Conservation (phyloP, 2,797 vertebrate species). For the Microcaecilia unicolor region DNA sequence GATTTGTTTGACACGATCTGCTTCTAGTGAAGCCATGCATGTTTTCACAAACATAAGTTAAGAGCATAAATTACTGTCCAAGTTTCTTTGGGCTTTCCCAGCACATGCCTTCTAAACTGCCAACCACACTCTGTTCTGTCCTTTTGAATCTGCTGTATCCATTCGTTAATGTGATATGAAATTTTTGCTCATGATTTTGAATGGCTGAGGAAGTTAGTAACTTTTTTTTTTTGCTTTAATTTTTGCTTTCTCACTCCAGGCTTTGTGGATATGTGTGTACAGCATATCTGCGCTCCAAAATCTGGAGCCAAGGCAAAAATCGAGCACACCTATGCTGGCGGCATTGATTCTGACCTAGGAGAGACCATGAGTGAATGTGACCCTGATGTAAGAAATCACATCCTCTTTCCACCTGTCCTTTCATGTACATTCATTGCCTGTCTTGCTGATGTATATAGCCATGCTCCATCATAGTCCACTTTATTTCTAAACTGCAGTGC, state of each 20-base stretch:
- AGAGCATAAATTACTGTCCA: too few species aligned
- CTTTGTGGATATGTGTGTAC: slow-evolving; percentile 97
- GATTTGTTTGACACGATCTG: too few species aligned
- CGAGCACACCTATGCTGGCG: slow-evolving; percentile 88
- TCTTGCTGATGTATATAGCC: too few species aligned
- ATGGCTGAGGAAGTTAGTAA: fast-evolving
- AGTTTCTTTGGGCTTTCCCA: too few species aligned
- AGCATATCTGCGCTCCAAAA: slow-evolving; percentile 91
- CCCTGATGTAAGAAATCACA: slow-evolving; percentile 73
- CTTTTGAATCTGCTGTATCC: too few species aligned
- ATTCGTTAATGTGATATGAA: too few species aligned
- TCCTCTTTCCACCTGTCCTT: neutral
- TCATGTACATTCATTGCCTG: neutral
- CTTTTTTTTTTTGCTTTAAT: fast-evolving
- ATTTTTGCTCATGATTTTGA: fast-evolving
- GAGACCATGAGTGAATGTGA: slow-evolving; percentile 94
- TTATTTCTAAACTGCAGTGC: too few species aligned
- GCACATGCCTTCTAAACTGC: too few species aligned
- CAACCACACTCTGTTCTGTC: too few species aligned
- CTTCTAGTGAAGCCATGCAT: too few species aligned
- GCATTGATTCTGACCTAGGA: slow-evolving; percentile 85
- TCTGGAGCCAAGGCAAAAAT: slow-evolving; percentile 85
- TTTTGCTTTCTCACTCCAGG: slow-evolving; percentile 46
- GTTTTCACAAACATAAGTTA: neutral
- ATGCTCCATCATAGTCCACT: too few species aligned